phyloP scores from a whole-genome alignment of 64 coral and sea anemone species.

The Acropora tenuis region DNA sequence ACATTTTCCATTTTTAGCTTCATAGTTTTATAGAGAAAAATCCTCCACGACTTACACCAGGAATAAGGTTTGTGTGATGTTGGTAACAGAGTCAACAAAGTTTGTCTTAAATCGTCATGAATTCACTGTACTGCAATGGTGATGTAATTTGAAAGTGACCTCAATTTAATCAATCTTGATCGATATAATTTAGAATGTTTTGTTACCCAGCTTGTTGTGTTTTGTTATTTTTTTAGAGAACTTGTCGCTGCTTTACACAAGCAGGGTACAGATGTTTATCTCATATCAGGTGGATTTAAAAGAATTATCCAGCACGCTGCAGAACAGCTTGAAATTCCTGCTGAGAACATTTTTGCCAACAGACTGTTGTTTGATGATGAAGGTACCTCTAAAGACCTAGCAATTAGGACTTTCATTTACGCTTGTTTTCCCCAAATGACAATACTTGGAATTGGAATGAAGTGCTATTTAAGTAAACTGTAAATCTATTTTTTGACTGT shows the following conservation, averaged over 20 bases:
- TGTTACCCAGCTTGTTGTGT: too few species aligned
- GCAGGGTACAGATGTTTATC: conserved; percentile 71
- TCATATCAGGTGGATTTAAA: conserved; percentile 90
- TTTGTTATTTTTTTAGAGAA: conserved; percentile 43
- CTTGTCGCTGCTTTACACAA: conserved; percentile 61
- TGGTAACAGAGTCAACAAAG: neutral
- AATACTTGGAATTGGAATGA: too few species aligned
- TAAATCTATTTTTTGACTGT: too few species aligned
- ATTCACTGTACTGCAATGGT: too few species aligned
- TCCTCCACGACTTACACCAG: conserved; percentile 60
- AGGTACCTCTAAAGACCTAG: conserved; percentile 41
- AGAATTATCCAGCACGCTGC: conserved; percentile 74
- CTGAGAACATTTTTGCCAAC: conserved; percentile 87
- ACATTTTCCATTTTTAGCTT: conserved; percentile 21
- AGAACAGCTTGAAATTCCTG: conserved; percentile 67
- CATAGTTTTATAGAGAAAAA: conserved; percentile 61
- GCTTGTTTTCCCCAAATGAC: neutral
- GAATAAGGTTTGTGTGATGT: conserved; percentile 40
- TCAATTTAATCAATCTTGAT: too few species aligned
- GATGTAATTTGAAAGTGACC: too few species aligned
- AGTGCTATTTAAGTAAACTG: too few species aligned
- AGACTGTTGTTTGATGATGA: conserved; percentile 73
- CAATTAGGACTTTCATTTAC: too few species aligned
- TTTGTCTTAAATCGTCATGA: neutral
- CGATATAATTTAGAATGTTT: too few species aligned